These are phyloP conservation scores for Aurelia sp. DNA, from an alignment of 30 jellyfish, hydroid and myxozoan species.

Conservation along the genomic window DNA sequence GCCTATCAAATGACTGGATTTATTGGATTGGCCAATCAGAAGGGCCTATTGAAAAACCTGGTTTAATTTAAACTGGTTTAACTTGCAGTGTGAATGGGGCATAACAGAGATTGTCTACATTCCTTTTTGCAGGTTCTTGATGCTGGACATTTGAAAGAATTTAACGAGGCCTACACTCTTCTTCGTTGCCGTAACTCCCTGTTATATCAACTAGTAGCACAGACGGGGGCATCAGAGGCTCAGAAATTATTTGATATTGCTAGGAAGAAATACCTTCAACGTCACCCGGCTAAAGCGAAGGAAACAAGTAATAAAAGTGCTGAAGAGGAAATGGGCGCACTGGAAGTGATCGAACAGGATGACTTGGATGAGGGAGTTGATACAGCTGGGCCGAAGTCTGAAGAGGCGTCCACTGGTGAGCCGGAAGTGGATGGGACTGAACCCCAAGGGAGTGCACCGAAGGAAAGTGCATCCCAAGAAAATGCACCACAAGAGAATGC, in stretches of 20 bases:
- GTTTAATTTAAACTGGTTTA: no score
- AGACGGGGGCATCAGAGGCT: constrained; percentile 93
- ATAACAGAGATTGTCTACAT: no score
- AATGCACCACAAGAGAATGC: background rate
- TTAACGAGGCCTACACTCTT: constrained; percentile 83
- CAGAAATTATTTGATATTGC: constrained; percentile 91
- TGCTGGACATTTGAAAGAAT: constrained; percentile 90
- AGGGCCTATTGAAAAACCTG: no score
- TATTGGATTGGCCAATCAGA: no score
- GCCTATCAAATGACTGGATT: no score
- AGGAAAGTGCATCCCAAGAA: background rate
- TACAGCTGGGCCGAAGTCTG: no score
- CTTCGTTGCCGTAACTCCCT: constrained; percentile 85
- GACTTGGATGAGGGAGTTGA: constrained; percentile 49
- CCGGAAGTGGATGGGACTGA: no score
- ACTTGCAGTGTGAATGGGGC: no score
- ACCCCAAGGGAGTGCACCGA: no score
- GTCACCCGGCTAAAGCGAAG: constrained; percentile 49
- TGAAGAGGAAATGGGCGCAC: constrained; percentile 78
- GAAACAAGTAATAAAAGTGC: constrained; percentile 4
- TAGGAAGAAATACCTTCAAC: constrained; percentile 66
- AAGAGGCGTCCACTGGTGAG: no score
- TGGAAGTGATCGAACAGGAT: constrained; percentile 59
- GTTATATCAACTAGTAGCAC: constrained; percentile 84
- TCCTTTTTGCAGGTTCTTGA: constrained; percentile 75